Conservation (phyloP, 2,888 invertebrate species). For the Lycia hirtaria region DNA sequence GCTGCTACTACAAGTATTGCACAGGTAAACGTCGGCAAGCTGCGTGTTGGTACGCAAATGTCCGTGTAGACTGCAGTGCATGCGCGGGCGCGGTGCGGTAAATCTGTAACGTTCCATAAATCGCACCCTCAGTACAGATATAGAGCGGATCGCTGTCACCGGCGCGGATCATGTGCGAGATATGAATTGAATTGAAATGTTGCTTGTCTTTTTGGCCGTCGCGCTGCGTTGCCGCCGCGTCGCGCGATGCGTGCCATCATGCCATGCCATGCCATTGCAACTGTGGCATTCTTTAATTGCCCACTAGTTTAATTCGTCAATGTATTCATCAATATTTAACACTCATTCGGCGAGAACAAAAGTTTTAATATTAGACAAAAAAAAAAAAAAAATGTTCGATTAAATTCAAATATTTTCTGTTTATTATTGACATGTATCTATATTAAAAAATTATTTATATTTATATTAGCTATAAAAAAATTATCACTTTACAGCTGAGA, state of each 20-base stretch:
- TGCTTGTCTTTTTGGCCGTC: background rate
- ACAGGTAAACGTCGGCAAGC: background rate
- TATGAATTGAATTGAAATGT: background rate
- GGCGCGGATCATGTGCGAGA: background rate
- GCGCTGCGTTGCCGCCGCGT: background rate
- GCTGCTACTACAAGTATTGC: too few species aligned
- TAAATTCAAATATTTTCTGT: too few species aligned
- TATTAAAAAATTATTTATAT: too few species aligned
- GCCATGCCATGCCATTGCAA: too few species aligned
- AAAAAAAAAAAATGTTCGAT: too few species aligned
- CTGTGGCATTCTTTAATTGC: too few species aligned
- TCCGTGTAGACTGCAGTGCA: conserved; percentile 18
- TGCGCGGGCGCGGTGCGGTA: conserved; percentile 52
- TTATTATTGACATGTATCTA: too few species aligned
- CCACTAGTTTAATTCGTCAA: background rate
- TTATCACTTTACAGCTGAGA: too few species aligned
- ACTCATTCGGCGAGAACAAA: too few species aligned
- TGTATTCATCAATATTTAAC: too few species aligned
- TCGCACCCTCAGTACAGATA: background rate
- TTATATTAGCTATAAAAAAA: too few species aligned
- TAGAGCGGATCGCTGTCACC: background rate
- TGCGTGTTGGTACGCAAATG: background rate
- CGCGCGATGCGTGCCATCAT: background rate
- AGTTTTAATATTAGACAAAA: too few species aligned
- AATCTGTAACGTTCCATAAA: conserved; percentile 43